Evolutionary conservation across 2,113 vertebrate genomes (phyloP).

Genomic region (Acrocephalus arundinaceus): DNA sequence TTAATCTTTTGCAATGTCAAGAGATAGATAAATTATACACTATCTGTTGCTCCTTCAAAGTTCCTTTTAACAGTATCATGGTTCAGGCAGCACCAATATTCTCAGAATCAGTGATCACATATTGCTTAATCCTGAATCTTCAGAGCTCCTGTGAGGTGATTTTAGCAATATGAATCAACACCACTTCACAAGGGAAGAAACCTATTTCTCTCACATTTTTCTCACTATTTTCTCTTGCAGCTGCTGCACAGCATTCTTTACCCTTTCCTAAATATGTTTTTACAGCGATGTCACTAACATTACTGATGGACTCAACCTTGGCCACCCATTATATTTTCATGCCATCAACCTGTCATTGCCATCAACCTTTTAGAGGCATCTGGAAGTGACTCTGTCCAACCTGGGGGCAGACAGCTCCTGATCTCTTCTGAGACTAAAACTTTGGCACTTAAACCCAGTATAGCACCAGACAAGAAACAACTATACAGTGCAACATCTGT

Average conservation of each 20-base stretch:
- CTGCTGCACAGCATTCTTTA: background rate
- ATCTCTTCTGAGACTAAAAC: background rate
- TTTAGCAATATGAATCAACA: background rate
- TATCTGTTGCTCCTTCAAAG: background rate
- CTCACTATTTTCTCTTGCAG: background rate
- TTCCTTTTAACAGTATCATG: background rate
- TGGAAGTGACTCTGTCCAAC: background rate
- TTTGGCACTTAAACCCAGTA: background rate
- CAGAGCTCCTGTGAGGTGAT: background rate
- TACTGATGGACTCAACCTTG: background rate
- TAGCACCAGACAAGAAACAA: too few relatives aligned
- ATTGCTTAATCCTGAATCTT: background rate
- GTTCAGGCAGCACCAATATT: background rate
- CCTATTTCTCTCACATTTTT: background rate
- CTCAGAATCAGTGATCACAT: background rate
- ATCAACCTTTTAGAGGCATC: background rate
- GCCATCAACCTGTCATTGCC: too few relatives aligned
- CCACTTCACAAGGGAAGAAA: background rate
- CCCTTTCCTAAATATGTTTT: background rate
- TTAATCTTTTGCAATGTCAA: background rate
- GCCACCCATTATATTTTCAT: background rate
- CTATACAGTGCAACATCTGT: background rate
- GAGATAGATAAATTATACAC: background rate
- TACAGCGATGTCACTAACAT: rapidly evolving
- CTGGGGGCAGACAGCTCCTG: background rate